A percentile compares a stretch with the other conserved stretches of the same genome.
Evolutionary conservation across 2,888 invertebrate genomes (phyloP).

Genomic region (Lordiphosa fenestrarum): DNA sequence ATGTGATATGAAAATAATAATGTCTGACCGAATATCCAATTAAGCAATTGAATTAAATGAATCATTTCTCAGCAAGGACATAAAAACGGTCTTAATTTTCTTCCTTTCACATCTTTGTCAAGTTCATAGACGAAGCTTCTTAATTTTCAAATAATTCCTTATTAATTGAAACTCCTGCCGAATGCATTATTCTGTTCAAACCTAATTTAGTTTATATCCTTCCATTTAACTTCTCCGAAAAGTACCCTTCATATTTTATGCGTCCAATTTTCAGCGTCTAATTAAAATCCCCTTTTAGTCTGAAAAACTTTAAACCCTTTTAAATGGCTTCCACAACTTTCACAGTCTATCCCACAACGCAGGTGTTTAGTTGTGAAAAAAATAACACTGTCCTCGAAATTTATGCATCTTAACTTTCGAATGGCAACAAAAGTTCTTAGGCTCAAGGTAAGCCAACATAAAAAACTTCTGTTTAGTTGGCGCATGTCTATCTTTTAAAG

Average conservation of each 20-base stretch:
- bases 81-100: too few relatives aligned
- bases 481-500: slow-evolving; percentile 43
- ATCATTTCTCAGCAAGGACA: too few relatives aligned
- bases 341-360: slow-evolving; percentile 9
- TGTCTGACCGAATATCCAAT: too few relatives aligned
- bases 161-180: too few relatives aligned
- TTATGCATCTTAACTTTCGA: slow-evolving; percentile 36
- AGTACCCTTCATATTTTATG: slow-evolving; percentile 16
- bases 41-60: too few relatives aligned
- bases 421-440: slow-evolving; percentile 47
- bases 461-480: slow-evolving; percentile 33
- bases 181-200: too few relatives aligned
- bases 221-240: too few relatives aligned
- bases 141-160: too few relatives aligned
- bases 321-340: slow-evolving; percentile 17
- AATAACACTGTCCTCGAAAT: slow-evolving; percentile 20
- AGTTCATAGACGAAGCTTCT: too few relatives aligned
- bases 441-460: slow-evolving; percentile 42
- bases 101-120: too few relatives aligned
- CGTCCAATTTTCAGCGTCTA: slow-evolving; percentile 13
- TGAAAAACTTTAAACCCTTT: slow-evolving; percentile 21
- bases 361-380: slow-evolving; percentile 60
- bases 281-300: slow-evolving; percentile 18
- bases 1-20: too few relatives aligned
- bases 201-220: too few relatives aligned